Conservation (phyloP, 2,797 vertebrate species). For the Podargus strigoides region DNA sequence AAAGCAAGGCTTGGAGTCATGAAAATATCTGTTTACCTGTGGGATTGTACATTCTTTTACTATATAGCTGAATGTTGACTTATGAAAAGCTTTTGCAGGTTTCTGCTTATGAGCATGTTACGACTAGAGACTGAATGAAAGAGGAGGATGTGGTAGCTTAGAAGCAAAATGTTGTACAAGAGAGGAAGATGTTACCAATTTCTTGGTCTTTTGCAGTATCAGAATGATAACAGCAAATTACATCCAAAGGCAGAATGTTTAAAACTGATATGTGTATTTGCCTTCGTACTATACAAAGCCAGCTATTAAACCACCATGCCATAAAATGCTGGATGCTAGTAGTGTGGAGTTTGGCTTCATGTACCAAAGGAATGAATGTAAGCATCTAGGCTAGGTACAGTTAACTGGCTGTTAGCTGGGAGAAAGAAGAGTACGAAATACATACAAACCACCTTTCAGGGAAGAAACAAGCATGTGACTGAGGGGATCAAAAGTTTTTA, state of each 20-base stretch:
- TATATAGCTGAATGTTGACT: not conserved
- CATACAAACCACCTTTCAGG: not conserved
- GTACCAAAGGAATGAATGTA: not conserved
- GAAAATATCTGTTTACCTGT: not conserved
- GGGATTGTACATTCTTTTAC: not conserved
- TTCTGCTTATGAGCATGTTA: fast-evolving
- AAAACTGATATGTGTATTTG: not conserved
- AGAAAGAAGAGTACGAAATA: fast-evolving
- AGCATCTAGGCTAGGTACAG: not conserved
- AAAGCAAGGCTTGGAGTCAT: not conserved
- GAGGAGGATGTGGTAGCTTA: not conserved
- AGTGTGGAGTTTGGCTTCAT: not conserved
- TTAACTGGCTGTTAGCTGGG: not conserved
- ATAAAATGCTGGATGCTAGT: not conserved
- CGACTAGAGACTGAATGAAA: not conserved
- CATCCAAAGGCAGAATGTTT: not conserved
- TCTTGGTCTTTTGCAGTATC: not conserved
- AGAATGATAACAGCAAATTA: not conserved
- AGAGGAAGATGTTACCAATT: not conserved
- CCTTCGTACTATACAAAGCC: not conserved
- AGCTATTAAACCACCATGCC: not conserved
- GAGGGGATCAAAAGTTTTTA: not conserved
- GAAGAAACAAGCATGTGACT: not conserved
- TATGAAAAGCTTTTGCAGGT: not conserved
- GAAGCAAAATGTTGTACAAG: not conserved